Evolutionary conservation across 2,797 vertebrate genomes (phyloP).

Genomic region (Pseudomugil gertrudae): DNA sequence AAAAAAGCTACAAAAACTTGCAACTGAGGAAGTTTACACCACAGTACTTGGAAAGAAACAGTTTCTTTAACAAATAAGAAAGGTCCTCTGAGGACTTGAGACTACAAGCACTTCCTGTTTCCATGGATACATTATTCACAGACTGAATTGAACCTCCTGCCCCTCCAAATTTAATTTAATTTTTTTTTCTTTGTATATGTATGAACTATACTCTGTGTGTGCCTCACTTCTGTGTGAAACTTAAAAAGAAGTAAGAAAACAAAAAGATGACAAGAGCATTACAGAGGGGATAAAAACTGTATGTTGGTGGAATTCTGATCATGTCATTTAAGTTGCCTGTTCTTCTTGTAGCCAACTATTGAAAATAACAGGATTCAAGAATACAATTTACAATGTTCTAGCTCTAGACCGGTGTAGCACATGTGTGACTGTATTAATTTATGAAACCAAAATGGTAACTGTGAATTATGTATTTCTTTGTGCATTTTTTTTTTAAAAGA

Average conservation of each 20-base stretch:
- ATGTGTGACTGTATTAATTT: conserved; percentile 92
- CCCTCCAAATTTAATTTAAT: conserved; percentile 75
- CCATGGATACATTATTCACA: conserved; percentile 68
- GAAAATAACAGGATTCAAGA: conserved; percentile 86
- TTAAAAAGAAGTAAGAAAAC: conserved; percentile 78
- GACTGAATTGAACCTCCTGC: conserved; percentile 64
- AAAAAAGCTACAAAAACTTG: conserved; percentile 57
- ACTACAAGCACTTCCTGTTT: conserved; percentile 83
- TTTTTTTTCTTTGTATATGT: conserved; percentile 82
- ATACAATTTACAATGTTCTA: conserved; percentile 89
- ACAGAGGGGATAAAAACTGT: conserved; percentile 75
- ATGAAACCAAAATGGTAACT: conserved; percentile 92
- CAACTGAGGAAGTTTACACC: conserved; percentile 61
- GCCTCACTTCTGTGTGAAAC: conserved; percentile 86
- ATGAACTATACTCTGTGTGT: conserved; percentile 88
- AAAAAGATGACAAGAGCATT: conserved; percentile 79
- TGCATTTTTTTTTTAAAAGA: conserved; percentile 79
- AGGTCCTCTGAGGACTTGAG: conserved; percentile 80
- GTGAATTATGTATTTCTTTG: conserved; percentile 90
- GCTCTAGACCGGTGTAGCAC: conserved; percentile 90
- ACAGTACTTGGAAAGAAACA: conserved; percentile 72
- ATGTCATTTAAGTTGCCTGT: conserved; percentile 87
- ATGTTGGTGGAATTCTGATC: conserved; percentile 82
- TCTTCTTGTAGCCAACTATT: conserved; percentile 89
- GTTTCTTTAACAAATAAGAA: conserved; percentile 66